These are phyloP conservation scores for Mormyrops boulengeri DNA, from an alignment of 2,797 vertebrate species.

Conservation along the genomic window DNA sequence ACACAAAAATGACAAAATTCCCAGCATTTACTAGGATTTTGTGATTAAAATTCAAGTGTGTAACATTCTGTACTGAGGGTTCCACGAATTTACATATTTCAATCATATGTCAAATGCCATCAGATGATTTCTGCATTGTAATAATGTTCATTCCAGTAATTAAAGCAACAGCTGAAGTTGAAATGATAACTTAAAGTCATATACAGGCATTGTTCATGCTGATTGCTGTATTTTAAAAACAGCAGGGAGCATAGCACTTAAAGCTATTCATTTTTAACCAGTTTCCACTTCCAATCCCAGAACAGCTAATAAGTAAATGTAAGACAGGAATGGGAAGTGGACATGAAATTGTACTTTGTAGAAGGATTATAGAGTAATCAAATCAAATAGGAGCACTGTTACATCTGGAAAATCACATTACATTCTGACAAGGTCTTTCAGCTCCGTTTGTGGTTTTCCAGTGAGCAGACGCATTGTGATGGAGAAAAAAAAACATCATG, in stretches of 20 bases:
- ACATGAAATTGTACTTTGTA: not conserved
- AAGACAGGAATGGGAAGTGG: not conserved
- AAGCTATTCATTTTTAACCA: not conserved
- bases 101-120: not conserved
- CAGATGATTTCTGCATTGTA: not conserved
- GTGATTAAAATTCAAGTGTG: not conserved
- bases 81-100: not conserved
- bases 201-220: not conserved
- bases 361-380: not conserved
- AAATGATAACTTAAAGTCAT: not conserved
- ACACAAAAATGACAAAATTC: not conserved
- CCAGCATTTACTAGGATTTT: not conserved
- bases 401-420: not conserved
- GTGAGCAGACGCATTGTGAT: not conserved
- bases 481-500: not conserved
- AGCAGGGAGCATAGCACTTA: not conserved
- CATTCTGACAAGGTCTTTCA: not conserved
- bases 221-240: not conserved
- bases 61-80: not conserved
- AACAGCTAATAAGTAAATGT: not conserved
- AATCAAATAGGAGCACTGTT: not conserved
- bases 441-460: not conserved
- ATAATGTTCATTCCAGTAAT: not conserved
- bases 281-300: not conserved
- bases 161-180: not conserved